Evolutionary conservation across 2,888 invertebrate genomes (phyloP), one percentile per base, ranked within the genome.

Genomic region (Sturmia bella): DNA sequence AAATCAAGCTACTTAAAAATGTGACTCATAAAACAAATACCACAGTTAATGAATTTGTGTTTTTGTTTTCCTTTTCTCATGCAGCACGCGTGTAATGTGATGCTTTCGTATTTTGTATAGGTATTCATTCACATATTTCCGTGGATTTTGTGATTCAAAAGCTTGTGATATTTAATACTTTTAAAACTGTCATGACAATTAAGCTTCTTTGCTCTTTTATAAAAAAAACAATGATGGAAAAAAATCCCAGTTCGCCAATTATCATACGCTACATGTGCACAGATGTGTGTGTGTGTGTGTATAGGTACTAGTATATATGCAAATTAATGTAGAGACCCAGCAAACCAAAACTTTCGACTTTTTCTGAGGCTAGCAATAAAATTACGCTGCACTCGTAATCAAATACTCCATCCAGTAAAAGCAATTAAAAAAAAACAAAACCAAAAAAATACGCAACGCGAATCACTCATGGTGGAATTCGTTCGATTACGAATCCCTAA

Each of bases 101-200:
- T 43, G 6, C 7, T 45, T 32, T 32, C 1, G 1, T 17, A 7
- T 15, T 17, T 45, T 45, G 7, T 6, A 45, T 45, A n/a, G n/a
- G n/a, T n/a, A n/a, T n/a, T n/a, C n/a, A 9, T 32, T 32, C 1
- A 9, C 32, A 7, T 27, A 27, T 52, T 24, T 2, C 15, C 32
- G 13, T 4, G 9, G 21, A 5, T 32, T 41, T 59, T 5, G 12
- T 24, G 9, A 43, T 19, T 27, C 3, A 24, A 17, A 50, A 24
- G n/a, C 6, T 19, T 50, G 3, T 27, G 7, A 12, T 41, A 13
- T 69, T 70, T 48, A 52, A 54, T 32, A 17, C 45, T 45, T n/a
- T 73, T 21, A 32, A 45, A 43, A 17, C 37, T 74, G 73, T 15
- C 59, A 43, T 76, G 59, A 3, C 68, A 76, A 52, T 68, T 76